Base-by-base conservation (phyloP, 2,797 vertebrate species). In the Smutsia gigantea region DNA sequence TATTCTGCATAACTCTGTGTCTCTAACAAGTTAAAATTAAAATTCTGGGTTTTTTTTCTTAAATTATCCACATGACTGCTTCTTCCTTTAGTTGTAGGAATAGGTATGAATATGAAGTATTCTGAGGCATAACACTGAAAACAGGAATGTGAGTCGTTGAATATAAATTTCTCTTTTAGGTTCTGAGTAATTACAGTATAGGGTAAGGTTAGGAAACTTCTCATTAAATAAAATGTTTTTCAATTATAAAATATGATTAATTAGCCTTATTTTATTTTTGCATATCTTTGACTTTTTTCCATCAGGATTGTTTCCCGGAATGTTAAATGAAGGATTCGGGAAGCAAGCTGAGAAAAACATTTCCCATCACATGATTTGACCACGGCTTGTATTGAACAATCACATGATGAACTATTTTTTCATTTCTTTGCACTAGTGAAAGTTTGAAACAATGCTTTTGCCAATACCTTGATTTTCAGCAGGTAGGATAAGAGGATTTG, bases 401-500 rank as follows among this genome's bases (percentile, higher is more conserved):
- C 25, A 88, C 63, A 71, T 87, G 37, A 23, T 39, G 69, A 90
- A 57, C 82, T 94, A 39, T 4, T 23, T 93, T 87, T 39, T 23
- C 55, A 34, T 27, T 25, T 59, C 10, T 95, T 97, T 94, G 37
- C 94, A 72, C 93, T 94, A 95, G 53, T 12, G 84, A 96, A 96
- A 95, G 90, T 96, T 95, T 57, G 71, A 71, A 39, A 55, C 71
- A 96, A 84, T 63, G 10, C 57, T 39, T 94, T 96, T 39, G 92
- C 59, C 29, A 4, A 78, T 63, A 42, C 46, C 34, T 31, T 85
- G 34, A 79, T 96, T 98, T 98, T 85, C 55, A 91, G 87, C 82
- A 96, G 93, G 68, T 87, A 97, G 87, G 79, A 94, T 85, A 95
- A 98, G 96, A 97, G 90, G 97, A 96, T 97, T 98, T 98, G 13